Conservation (phyloP, 2,113 vertebrate species). For the Octodon degus region DNA sequence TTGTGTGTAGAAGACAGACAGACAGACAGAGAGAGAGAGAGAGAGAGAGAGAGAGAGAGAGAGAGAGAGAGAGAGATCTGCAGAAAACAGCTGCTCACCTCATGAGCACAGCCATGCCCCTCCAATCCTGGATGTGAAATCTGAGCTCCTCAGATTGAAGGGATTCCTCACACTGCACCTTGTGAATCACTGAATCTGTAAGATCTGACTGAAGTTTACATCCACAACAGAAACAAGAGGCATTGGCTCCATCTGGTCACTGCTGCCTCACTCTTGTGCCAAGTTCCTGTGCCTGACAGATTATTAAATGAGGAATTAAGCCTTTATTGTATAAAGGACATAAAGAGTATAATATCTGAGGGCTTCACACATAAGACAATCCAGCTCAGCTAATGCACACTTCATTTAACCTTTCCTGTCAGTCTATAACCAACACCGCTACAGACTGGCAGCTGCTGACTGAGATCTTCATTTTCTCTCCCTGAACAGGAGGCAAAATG, state of each 20-base stretch:
- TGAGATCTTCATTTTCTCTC: neutral
- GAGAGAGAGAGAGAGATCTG: neutral
- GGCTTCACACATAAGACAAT: neutral
- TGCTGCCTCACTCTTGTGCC: neutral
- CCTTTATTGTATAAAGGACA: neutral
- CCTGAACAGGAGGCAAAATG: neutral
- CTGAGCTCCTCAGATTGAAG: neutral
- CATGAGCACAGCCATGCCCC: neutral
- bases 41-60: neutral
- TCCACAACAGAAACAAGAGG: neutral
- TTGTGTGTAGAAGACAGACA: neutral
- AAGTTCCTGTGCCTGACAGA: neutral
- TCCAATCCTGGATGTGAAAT: neutral
- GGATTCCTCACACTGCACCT: neutral
- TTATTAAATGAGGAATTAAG: neutral
- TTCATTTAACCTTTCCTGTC: neutral
- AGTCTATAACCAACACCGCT: neutral
- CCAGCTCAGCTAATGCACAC: neutral
- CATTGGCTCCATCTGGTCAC: neutral
- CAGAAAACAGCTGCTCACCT: conserved; percentile 37
- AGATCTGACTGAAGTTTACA: neutral
- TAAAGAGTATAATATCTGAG: neutral
- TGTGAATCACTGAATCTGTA: neutral
- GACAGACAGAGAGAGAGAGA: neutral
- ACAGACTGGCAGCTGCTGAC: neutral